Evolutionary conservation across 2,888 invertebrate genomes (phyloP).

Genomic region (Ametastegia equiseti): DNA sequence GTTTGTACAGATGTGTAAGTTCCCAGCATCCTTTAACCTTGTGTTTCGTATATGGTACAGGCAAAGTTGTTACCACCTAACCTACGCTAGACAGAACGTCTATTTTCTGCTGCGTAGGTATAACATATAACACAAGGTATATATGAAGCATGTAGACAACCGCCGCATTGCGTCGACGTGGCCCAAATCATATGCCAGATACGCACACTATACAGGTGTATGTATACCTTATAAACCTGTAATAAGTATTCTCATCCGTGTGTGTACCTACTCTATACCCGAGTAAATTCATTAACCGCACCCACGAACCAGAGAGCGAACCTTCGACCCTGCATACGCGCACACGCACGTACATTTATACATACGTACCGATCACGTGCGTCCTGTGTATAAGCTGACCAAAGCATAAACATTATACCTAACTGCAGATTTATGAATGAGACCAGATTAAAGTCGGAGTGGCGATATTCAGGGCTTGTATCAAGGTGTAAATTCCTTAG

Average conservation of each 20-base stretch:
- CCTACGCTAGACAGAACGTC: not conserved
- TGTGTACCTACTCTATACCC: slow-evolving; percentile 23
- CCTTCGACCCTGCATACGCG: not conserved
- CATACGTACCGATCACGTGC: slow-evolving; percentile 1
- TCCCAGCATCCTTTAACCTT: not conserved
- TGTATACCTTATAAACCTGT: not conserved
- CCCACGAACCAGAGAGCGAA: not conserved
- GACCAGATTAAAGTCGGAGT: not conserved
- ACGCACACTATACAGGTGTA: too few species aligned
- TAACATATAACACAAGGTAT: not conserved
- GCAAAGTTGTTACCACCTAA: not conserved
- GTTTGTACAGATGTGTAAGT: not conserved
- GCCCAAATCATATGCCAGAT: slow-evolving; percentile 26
- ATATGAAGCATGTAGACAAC: not conserved
- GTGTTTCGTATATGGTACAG: not conserved
- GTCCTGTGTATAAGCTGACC: not conserved
- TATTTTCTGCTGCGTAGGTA: not conserved
- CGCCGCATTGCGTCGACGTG: slow-evolving; percentile 37
- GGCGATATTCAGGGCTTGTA: not conserved
- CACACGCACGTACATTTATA: not conserved
- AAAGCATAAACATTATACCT: slow-evolving; percentile 3
- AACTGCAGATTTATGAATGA: slow-evolving; percentile 37
- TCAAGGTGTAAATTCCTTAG: slow-evolving; percentile 1
- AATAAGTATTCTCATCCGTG: slow-evolving; percentile 6
- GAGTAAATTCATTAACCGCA: slow-evolving; percentile 46